A percentile compares a stretch with the other conserved stretches of the same genome.
Conservation (phyloP, 2,797 vertebrate genomes). For the Schizopygopsis pylzovi region DNA sequence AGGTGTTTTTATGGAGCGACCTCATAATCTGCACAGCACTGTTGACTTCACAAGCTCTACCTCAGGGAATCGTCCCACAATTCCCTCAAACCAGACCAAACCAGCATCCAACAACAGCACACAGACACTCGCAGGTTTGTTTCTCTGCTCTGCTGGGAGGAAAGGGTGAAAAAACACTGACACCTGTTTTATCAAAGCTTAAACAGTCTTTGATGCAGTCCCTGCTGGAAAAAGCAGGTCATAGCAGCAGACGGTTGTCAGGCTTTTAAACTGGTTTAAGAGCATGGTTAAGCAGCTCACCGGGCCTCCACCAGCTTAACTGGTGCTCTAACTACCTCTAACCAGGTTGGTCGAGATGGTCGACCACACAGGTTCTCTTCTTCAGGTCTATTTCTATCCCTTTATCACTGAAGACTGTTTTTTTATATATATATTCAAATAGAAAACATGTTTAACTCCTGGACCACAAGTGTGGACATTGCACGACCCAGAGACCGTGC, state of each 20-base stretch:
- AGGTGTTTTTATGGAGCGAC: slow-evolving; percentile 99
- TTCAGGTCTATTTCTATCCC: not conserved
- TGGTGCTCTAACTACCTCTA: not conserved
- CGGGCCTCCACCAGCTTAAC: not conserved
- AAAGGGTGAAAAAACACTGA: slow-evolving; percentile 8
- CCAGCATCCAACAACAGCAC: slow-evolving; percentile 50
- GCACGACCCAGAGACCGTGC: too few species aligned
- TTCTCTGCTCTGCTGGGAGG: slow-evolving; percentile 5
- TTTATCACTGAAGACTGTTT: not conserved
- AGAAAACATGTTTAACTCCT: too few species aligned
- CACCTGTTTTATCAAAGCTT: slow-evolving; percentile 30
- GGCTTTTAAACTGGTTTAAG: not conserved
- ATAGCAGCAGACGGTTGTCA: not conserved
- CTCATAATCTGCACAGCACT: slow-evolving; percentile 84
- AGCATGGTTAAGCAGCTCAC: not conserved
- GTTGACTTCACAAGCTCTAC: slow-evolving; percentile 79
- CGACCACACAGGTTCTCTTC: not conserved
- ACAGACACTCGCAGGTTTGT: slow-evolving; percentile 42
- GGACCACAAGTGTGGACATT: too few species aligned
- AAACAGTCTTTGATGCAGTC: slow-evolving; percentile 5
- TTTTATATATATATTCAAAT: not conserved
- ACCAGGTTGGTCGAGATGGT: not conserved
- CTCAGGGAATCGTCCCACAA: slow-evolving; percentile 69
- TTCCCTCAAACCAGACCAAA: slow-evolving; percentile 17
- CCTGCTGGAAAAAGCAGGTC: slow-evolving; percentile 3